phyloP scores from a whole-genome alignment of 2,113 vertebrate species.

The Noturus placidus region DNA sequence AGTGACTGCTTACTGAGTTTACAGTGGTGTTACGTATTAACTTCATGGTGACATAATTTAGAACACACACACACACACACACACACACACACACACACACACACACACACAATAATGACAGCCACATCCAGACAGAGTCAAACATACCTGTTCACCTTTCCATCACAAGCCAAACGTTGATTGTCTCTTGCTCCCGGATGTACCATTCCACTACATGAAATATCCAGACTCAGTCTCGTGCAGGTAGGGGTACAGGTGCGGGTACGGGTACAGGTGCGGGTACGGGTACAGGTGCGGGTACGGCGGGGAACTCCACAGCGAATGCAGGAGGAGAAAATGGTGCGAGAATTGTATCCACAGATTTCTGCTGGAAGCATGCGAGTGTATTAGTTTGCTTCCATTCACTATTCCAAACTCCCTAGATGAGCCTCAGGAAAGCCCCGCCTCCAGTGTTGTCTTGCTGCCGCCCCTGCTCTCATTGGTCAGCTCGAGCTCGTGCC shows the following conservation, averaged over 20 bases:
- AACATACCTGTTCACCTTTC: slow-evolving; percentile 29
- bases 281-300: too few species aligned
- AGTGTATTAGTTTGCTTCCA: slow-evolving; percentile 14
- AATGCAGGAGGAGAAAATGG: not conserved
- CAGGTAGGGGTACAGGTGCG: too few species aligned
- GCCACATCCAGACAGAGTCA: not conserved
- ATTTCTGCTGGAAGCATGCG: slow-evolving; percentile 14
- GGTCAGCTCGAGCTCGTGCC: slow-evolving; percentile 34
- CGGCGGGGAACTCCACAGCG: not conserved
- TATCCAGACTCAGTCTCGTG: slow-evolving; percentile 30
- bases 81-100: slow-evolving; percentile 15
- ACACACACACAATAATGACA: not conserved
- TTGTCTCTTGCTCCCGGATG: not conserved
- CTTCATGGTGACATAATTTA: slow-evolving; percentile 23
- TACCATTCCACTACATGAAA: not conserved
- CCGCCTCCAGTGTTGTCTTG: slow-evolving; percentile 27
- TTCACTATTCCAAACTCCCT: slow-evolving; percentile 47
- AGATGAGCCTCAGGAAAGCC: slow-evolving; percentile 35
- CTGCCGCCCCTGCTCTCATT: slow-evolving; percentile 59
- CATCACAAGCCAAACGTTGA: not conserved
- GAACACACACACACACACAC: slow-evolving; percentile 5
- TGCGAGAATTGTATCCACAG: slow-evolving; percentile 35
- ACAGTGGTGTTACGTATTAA: not conserved
- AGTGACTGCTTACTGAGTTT: not conserved
- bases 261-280: not conserved